phyloP scores from a whole-genome alignment of 2,888 invertebrate species.

The Caenorhabditis afra region DNA sequence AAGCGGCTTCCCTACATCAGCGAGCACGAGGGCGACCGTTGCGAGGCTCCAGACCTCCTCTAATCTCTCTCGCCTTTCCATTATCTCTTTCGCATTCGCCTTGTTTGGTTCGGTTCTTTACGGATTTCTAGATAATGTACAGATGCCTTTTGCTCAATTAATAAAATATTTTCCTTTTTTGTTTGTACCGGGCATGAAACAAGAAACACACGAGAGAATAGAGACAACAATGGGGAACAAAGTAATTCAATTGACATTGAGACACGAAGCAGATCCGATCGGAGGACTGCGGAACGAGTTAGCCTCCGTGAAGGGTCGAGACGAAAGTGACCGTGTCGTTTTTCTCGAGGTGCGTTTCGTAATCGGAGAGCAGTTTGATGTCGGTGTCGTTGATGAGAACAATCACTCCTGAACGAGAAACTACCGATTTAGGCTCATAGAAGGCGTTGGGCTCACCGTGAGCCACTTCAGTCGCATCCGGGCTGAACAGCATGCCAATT shows the following conservation, averaged over 20 bases:
- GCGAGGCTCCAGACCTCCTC: slow-evolving; percentile 49
- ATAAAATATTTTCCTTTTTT: slow-evolving; percentile 18
- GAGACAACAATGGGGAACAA: neutral
- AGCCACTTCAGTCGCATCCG: slow-evolving; percentile 54
- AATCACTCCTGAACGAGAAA: slow-evolving; percentile 45
- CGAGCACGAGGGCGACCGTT: slow-evolving; percentile 57
- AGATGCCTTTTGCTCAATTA: slow-evolving; percentile 58
- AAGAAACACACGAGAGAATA: neutral
- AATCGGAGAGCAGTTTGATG: slow-evolving; percentile 48
- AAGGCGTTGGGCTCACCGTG: slow-evolving; percentile 27
- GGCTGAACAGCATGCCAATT: slow-evolving; percentile 55
- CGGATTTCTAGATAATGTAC: slow-evolving; percentile 48
- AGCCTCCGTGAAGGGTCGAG: slow-evolving; percentile 62
- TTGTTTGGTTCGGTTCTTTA: slow-evolving; percentile 42
- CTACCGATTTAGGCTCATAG: neutral
- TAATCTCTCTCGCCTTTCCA: slow-evolving; percentile 22
- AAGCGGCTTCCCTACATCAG: slow-evolving; percentile 68
- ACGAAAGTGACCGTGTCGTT: slow-evolving; percentile 58
- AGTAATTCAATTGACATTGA: neutral
- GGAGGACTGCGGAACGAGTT: slow-evolving; percentile 11
- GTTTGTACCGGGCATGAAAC: no score
- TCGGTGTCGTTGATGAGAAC: slow-evolving; percentile 59
- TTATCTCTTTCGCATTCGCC: slow-evolving; percentile 43
- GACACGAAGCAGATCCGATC: neutral
- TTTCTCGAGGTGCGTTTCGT: slow-evolving; percentile 53